These are phyloP conservation scores for Xanthia togata DNA, from an alignment of 2,888 invertebrate species.

Conservation along the genomic window DNA sequence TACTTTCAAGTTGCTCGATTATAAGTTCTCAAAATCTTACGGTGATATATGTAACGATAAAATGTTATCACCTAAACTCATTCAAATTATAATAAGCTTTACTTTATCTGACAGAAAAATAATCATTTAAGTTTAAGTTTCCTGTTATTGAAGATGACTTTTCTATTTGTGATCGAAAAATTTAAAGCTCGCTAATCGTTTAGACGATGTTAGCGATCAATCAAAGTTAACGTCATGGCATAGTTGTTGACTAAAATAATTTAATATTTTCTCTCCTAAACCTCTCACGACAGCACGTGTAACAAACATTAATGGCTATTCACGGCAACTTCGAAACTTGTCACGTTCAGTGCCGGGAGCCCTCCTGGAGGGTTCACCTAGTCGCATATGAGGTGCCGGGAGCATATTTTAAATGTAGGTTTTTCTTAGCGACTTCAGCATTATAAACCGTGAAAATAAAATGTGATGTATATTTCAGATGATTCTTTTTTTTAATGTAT, in stretches of 20 bases:
- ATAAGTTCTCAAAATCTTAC: too few relatives aligned
- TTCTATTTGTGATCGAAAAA: constrained; percentile 29
- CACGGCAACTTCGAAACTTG: constrained; percentile 46
- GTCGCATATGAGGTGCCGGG: too few relatives aligned
- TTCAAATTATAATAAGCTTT: too few relatives aligned
- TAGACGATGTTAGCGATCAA: constrained; percentile 24
- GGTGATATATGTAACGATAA: not conserved
- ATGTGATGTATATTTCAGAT: too few relatives aligned
- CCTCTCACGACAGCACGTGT: constrained; percentile 31
- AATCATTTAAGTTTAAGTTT: constrained; percentile 3
- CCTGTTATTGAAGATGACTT: constrained; percentile 27
- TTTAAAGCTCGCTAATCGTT: constrained; percentile 34
- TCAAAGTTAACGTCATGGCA: constrained; percentile 25
- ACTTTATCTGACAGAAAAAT: too few relatives aligned
- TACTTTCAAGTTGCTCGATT: too few relatives aligned
- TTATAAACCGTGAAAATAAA: too few relatives aligned
- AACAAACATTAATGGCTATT: constrained; percentile 56
- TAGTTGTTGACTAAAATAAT: constrained; percentile 28
- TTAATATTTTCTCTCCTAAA: constrained; percentile 24
- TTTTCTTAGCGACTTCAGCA: too few relatives aligned
- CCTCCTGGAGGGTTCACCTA: too few relatives aligned
- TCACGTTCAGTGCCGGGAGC: not conserved
- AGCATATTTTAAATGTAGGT: too few relatives aligned
- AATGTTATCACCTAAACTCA: constrained; percentile 2
- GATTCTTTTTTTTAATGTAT: too few relatives aligned